Conservation (phyloP, 2,113 vertebrate species). For the Pollimyrus isidori region DNA sequence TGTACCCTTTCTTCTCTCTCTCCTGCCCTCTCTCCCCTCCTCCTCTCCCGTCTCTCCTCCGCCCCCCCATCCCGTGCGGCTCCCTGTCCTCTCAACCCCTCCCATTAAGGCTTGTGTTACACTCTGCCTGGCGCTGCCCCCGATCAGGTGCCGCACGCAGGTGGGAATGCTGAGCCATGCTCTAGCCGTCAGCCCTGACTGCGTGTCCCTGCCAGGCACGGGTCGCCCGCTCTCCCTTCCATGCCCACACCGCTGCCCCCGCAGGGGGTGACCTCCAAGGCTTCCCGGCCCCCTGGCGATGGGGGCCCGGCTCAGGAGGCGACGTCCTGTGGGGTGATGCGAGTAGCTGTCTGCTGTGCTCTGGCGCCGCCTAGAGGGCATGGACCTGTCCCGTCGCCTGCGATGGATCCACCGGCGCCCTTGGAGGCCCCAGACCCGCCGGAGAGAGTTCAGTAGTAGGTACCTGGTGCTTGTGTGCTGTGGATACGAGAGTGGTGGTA, state of each 20-base stretch:
- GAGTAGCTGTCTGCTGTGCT: slow-evolving; percentile 27
- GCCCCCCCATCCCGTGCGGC: background rate
- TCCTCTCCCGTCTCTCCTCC: background rate
- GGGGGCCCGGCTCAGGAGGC: background rate
- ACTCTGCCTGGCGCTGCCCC: background rate
- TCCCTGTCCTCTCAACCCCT: background rate
- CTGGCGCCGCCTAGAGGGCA: slow-evolving; percentile 46
- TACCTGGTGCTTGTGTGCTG: slow-evolving; percentile 26
- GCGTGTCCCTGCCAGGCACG: slow-evolving; percentile 22
- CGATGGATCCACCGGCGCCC: slow-evolving; percentile 72
- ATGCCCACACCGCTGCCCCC: background rate
- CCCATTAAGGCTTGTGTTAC: slow-evolving; percentile 20
- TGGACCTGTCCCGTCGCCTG: slow-evolving; percentile 75
- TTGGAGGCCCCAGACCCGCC: slow-evolving; percentile 63
- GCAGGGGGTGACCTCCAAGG: background rate
- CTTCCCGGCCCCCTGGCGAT: background rate
- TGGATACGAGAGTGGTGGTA: no score
- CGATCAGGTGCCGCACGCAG: slow-evolving; percentile 30
- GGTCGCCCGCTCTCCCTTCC: background rate
- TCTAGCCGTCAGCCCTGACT: slow-evolving; percentile 3
- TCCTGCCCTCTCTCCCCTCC: background rate
- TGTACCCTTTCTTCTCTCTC: background rate
- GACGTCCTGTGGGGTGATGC: slow-evolving; percentile 6
- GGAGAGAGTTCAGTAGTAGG: slow-evolving; percentile 76
- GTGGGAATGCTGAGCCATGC: background rate